Evolutionary conservation across 2,888 invertebrate genomes (phyloP).

Genomic region (Sisyra terminalis): DNA sequence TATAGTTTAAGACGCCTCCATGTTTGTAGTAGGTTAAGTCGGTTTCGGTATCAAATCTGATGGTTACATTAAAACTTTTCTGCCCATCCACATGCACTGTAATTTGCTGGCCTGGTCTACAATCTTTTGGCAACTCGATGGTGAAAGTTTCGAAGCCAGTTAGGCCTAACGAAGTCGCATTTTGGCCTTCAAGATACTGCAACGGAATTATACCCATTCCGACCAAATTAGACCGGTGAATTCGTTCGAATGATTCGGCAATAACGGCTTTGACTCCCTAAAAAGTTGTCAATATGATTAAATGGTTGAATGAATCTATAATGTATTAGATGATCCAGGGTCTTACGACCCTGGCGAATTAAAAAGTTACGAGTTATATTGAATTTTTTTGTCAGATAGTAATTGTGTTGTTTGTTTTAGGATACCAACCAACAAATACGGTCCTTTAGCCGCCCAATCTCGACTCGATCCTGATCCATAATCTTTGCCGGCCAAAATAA

Average conservation of each 20-base stretch:
- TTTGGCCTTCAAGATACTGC: conserved; percentile 71
- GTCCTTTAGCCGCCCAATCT: conserved; percentile 99
- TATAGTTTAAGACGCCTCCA: conserved; percentile 95
- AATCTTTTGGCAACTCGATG: conserved; percentile 48
- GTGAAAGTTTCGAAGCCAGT: conserved; percentile 67
- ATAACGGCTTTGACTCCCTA: conserved; percentile 86
- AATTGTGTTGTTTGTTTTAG: too few species aligned
- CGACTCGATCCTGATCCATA: conserved; percentile 96
- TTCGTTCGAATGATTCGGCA: conserved; percentile 93
- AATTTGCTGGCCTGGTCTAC: conserved; percentile 58
- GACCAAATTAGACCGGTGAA: conserved; percentile 92
- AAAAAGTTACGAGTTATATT: too few species aligned
- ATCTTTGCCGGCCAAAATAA: conserved; percentile 89
- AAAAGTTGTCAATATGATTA: too few species aligned
- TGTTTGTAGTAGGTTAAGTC: conserved; percentile 84
- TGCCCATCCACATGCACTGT: conserved; percentile 50
- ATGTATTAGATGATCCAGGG: too few species aligned
- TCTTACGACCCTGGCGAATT: too few species aligned
- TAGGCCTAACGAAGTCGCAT: conserved; percentile 60
- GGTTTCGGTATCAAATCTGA: conserved; percentile 93
- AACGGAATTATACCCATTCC: conserved; percentile 97
- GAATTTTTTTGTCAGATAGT: too few species aligned
- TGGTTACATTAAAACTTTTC: conserved; percentile 54
- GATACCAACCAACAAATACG: conserved; percentile 70
- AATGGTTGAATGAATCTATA: too few species aligned